phyloP scores from a whole-genome alignment of 2,888 invertebrate genomes.

The Herminia tarsipennalis region DNA sequence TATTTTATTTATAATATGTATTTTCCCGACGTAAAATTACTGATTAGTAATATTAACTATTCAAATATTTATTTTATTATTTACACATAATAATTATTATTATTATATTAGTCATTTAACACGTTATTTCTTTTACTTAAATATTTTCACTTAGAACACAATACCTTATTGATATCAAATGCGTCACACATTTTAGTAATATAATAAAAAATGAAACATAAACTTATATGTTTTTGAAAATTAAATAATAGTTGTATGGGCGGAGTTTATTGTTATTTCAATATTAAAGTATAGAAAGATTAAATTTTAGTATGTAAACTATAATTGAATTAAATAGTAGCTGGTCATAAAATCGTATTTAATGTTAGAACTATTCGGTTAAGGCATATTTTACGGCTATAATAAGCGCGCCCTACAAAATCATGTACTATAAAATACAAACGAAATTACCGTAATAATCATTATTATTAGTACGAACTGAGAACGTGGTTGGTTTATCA shows the following conservation, averaged over 20 bases:
- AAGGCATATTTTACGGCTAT: conserved; percentile 22
- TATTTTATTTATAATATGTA: too few species aligned
- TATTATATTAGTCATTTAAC: conserved; percentile 13
- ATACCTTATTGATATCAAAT: conserved; percentile 2
- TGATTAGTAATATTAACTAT: too few species aligned
- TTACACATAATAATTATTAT: not conserved
- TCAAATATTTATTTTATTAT: conserved; percentile 2
- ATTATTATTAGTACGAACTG: conserved; percentile 13
- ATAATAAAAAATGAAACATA: conserved; percentile 26
- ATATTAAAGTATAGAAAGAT: conserved; percentile 25
- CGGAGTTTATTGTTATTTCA: conserved; percentile 28
- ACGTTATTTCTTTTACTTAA: conserved; percentile 11
- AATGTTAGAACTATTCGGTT: conserved; percentile 16
- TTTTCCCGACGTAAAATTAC: too few species aligned
- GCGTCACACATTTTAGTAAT: conserved; percentile 24
- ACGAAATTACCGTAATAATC: conserved; percentile 28
- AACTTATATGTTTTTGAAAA: conserved; percentile 12
- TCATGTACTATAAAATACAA: conserved; percentile 23
- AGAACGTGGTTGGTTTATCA: not conserved
- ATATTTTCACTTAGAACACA: conserved; percentile 6
- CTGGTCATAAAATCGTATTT: conserved; percentile 17
- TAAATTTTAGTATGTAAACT: conserved; percentile 21
- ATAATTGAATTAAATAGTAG: conserved; percentile 32
- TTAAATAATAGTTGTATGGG: conserved; percentile 13
- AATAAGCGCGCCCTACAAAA: conserved; percentile 22